A percentile compares a stretch with the other conserved stretches of the same genome.
Evolutionary conservation across 2,797 vertebrate species (phyloP).

Genomic region (Urosaurus nigricauda): DNA sequence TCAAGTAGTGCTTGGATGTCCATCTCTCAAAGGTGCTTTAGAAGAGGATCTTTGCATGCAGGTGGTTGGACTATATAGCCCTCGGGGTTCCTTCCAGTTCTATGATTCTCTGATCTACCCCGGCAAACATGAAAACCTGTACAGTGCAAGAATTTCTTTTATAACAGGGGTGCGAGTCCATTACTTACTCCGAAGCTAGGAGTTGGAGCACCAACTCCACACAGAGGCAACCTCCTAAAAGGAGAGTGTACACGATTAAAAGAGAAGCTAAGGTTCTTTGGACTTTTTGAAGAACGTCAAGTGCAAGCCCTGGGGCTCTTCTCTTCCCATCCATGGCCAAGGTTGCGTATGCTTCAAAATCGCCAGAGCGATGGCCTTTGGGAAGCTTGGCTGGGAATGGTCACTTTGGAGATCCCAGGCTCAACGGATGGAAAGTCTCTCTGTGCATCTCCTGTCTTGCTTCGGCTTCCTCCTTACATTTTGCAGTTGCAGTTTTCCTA

Average conservation of each 20-base stretch:
- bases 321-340: not conserved
- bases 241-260: conserved; percentile 19
- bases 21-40: too few species aligned
- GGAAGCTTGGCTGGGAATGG: not conserved
- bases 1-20: too few species aligned
- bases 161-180: too few species aligned
- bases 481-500: not conserved
- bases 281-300: not conserved
- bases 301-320: not conserved
- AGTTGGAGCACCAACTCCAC: not conserved
- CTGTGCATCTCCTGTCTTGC: too few species aligned
- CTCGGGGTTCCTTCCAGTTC: not conserved
- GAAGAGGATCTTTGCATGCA: too few species aligned
- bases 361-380: not conserved
- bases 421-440: not conserved
- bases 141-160: not conserved
- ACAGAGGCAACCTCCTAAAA: conserved; percentile 19
- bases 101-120: not conserved
- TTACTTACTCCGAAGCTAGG: not conserved
- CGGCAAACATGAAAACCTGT: not conserved
- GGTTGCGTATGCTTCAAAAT: too few species aligned
- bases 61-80: not conserved
- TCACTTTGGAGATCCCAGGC: not conserved
- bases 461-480: not conserved
- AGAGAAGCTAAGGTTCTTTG: conserved; percentile 14